Percentiles rank a stretch among this genome's conserved stretches.
Evolutionary conservation across 2,797 vertebrate species (phyloP).

Genomic region (Leptodactylus fallax): DNA sequence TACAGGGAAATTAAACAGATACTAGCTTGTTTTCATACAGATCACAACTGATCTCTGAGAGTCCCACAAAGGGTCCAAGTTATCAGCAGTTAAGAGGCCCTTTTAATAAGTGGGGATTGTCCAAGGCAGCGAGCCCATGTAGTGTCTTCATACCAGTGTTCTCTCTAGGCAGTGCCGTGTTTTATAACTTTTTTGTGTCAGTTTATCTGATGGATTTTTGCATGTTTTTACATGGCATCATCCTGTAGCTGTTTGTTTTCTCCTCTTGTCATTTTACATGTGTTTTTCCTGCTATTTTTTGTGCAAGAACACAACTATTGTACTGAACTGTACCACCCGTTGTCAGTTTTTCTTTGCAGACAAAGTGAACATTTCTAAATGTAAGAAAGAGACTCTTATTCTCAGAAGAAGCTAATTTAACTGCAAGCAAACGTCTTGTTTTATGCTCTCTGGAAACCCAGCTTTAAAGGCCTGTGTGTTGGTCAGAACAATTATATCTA

Average conservation of each 20-base stretch:
- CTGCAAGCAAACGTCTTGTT: constrained; percentile 32
- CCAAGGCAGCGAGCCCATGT: no score
- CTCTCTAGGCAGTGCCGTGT: no score
- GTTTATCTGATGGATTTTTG: no score
- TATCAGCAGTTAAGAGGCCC: no score
- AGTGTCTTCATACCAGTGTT: no score
- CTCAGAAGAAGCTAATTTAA: constrained; percentile 22
- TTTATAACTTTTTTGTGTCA: no score
- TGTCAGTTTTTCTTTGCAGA: background rate
- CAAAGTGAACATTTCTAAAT: background rate
- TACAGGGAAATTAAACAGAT: no score
- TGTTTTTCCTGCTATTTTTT: background rate
- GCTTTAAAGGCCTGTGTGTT: constrained; percentile 38
- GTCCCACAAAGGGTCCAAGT: no score
- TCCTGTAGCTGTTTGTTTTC: background rate
- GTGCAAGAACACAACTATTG: background rate
- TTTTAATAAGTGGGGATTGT: no score
- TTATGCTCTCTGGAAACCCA: constrained; percentile 31
- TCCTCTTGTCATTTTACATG: background rate
- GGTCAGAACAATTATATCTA: constrained; percentile 59
- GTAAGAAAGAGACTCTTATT: background rate
- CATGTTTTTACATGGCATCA: background rate
- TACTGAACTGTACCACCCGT: background rate
- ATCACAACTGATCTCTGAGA: no score
- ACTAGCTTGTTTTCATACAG: no score